Evolutionary conservation across 1,140 invertebrate genomes (phyloP).

Genomic region (Drosophila aff.): DNA sequence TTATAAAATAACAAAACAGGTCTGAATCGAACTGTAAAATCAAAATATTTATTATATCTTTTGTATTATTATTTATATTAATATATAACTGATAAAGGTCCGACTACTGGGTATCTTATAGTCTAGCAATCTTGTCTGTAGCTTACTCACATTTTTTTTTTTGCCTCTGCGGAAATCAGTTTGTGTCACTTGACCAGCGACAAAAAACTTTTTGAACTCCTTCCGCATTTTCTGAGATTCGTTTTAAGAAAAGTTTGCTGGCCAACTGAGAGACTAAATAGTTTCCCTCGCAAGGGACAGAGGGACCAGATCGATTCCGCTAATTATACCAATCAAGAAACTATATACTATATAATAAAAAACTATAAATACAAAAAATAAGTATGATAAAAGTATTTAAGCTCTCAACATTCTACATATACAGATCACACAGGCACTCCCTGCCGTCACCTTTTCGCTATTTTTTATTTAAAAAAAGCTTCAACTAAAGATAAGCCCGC

Average conservation of each 20-base stretch:
- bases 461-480: not conserved
- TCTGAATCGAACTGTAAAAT: no score
- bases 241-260: conserved; percentile 2
- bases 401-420: conserved; percentile 11
- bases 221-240: not conserved
- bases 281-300: not conserved
- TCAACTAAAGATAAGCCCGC: conserved; percentile 9
- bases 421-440: not conserved
- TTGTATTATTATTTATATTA: not conserved
- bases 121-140: not conserved
- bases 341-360: not conserved
- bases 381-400: not conserved
- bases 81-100: not conserved
- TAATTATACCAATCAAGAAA: not conserved
- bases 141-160: not conserved
- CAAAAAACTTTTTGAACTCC: conserved; percentile 17
- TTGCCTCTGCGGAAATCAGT: conserved; percentile 31
- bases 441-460: not conserved
- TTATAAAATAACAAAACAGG: not conserved
- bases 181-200: conserved; percentile 28
- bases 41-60: not conserved
- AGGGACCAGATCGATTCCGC: not conserved
- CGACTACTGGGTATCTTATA: not conserved
- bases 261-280: not conserved
- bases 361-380: not conserved